Conservation (phyloP, 2,797 vertebrate genomes). For the Heliangelus exortis region DNA sequence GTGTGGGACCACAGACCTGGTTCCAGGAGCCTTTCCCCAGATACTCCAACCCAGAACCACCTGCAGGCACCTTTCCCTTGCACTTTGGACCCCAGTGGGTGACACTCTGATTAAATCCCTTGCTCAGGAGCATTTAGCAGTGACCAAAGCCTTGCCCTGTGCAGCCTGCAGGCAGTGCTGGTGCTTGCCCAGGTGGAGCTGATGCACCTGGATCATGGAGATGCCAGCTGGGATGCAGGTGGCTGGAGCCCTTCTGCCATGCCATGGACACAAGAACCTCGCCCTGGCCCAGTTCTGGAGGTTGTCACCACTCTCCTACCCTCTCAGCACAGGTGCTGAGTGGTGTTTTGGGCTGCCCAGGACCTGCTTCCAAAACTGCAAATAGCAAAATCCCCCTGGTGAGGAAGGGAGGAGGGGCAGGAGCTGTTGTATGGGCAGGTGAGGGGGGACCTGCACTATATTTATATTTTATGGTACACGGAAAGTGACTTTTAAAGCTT, state of each 20-base stretch:
- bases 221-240: background rate
- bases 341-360: background rate
- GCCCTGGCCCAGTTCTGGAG: background rate
- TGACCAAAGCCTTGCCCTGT: rapidly evolving
- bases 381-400: background rate
- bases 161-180: background rate
- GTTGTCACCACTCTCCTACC: background rate
- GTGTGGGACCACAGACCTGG: too few species aligned
- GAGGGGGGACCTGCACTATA: conserved; percentile 31
- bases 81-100: background rate
- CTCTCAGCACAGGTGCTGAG: background rate
- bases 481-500: conserved; percentile 62
- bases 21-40: background rate
- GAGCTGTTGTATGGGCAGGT: background rate
- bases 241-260: background rate
- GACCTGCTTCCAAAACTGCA: background rate
- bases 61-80: rapidly evolving
- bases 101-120: background rate
- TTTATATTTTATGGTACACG: conserved; percentile 63
- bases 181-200: background rate
- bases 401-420: background rate
- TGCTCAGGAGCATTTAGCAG: background rate
- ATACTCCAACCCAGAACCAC: background rate
- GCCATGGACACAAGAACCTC: too few species aligned
- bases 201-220: background rate